Evolutionary conservation across 2,113 vertebrate genomes (phyloP).

Genomic region (Mesembrinibis cayennensis): DNA sequence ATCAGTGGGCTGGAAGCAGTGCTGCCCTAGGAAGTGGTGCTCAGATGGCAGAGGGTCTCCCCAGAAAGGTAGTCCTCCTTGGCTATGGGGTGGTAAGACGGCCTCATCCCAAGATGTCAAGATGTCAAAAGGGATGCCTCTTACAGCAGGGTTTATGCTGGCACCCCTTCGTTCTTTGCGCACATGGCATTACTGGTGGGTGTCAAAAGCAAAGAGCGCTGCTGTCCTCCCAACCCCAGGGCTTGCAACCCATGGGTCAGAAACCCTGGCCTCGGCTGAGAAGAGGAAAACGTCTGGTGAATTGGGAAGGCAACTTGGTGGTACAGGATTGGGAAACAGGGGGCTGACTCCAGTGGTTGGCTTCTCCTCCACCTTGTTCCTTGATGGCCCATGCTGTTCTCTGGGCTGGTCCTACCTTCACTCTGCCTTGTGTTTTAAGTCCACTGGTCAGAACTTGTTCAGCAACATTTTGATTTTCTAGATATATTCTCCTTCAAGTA

Average conservation of each 20-base stretch:
- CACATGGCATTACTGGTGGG: not conserved
- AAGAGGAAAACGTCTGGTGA: not conserved
- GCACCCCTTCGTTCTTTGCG: not conserved
- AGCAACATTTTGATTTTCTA: not conserved
- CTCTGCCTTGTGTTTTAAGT: not conserved
- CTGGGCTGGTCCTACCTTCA: not conserved
- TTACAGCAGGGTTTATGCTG: accelerated
- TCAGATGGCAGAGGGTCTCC: not conserved
- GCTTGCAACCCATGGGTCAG: not conserved
- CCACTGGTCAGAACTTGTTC: not conserved
- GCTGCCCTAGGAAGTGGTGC: not conserved
- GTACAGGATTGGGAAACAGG: accelerated
- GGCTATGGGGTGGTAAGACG: accelerated
- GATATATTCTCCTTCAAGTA: not conserved
- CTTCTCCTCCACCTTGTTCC: not conserved
- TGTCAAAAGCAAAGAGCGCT: not conserved
- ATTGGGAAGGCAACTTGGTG: not conserved
- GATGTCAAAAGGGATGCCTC: not conserved
- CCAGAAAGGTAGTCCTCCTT: not conserved
- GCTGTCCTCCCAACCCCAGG: not conserved
- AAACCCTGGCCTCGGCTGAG: not conserved
- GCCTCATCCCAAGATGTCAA: accelerated
- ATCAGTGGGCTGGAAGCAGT: not conserved
- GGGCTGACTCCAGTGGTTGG: not conserved
- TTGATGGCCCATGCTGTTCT: not conserved